Conservation (phyloP, 2,797 vertebrate species). For the Glyptemys insculpta region DNA sequence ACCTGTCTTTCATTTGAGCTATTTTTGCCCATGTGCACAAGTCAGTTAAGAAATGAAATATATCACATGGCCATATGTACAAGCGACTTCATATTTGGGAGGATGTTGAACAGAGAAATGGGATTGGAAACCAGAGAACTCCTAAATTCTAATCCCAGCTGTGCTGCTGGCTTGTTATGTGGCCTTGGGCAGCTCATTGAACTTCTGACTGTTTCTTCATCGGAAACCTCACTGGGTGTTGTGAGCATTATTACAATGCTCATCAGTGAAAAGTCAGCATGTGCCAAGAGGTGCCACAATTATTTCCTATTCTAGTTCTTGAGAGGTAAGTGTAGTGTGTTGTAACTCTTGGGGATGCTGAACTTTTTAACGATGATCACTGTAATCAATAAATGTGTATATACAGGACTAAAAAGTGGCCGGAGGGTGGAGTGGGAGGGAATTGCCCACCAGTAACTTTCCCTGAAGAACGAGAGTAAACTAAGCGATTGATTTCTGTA, state of each 20-base stretch:
- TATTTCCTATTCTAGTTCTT: background rate
- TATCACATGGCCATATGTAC: background rate
- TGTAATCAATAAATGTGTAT: background rate
- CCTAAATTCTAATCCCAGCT: background rate
- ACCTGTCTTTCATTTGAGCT: too few relatives aligned
- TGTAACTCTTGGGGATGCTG: background rate
- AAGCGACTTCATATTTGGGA: background rate
- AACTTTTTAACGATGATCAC: background rate
- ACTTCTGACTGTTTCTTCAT: background rate
- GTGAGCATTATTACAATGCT: background rate
- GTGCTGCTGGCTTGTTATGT: background rate
- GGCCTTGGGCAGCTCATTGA: background rate
- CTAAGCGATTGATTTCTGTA: background rate
- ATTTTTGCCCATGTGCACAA: background rate
- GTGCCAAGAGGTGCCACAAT: background rate
- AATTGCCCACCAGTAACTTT: background rate
- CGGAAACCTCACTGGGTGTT: background rate
- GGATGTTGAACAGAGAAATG: background rate
- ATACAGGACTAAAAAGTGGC: background rate
- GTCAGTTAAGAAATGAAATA: too few relatives aligned
- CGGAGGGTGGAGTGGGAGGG: background rate
- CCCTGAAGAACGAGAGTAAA: background rate
- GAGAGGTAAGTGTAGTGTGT: rapidly evolving
- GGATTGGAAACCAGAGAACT: background rate
- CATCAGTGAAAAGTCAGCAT: background rate